Base-by-base conservation (phyloP, 2,113 vertebrate species). In the Paracanthobrama guichenoti region DNA sequence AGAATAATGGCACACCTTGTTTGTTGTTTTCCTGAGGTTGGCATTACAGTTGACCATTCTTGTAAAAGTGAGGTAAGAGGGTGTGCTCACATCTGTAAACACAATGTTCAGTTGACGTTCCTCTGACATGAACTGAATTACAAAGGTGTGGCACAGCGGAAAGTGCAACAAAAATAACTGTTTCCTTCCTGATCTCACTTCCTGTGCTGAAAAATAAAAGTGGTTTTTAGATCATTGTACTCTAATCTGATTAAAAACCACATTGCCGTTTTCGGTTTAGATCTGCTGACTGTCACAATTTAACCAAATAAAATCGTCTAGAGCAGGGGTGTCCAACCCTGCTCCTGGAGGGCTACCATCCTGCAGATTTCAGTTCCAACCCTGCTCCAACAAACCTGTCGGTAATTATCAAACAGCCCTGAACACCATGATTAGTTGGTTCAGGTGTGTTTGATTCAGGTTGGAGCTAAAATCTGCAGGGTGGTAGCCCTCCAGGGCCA, bases 61-160 rank as follows among this genome's bases (percentile, higher is more conserved):
- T 3, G 26, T 50, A 42, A 16, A n/a, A 48, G 84, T 84, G 85
- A 86, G 73, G 82, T 86, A 64, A 84, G 82, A 79, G 85, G 85
- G 85, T 79, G 82, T 84, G 74, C 26, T 79, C 3, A n/a, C 13
- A 35, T 64, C 39, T 66, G 28, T 31, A 80, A 81, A 80, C 9
- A 20, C 14, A 24, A 24, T 67, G 82, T 77, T 50, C 24, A 18
- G 39, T 16, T 24, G n/a, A 75, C 3, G 42, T 44, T 26, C 28
- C 12, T 75, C 57, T 31, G 22, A 57, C 72, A 16, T 1, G 4
- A 64, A 57, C 28, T 62, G 53, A 12, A 6, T 81, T 64, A 28
- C 6, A 10, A 48, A 78, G 50, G 83, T 57, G 83, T 77, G 79
- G 83, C 53, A 64, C 62, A 77, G 39, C 22, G 64, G 77, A 87